Evolutionary conservation across 2,888 invertebrate species (phyloP).

Genomic region (Baronia brevicornis): DNA sequence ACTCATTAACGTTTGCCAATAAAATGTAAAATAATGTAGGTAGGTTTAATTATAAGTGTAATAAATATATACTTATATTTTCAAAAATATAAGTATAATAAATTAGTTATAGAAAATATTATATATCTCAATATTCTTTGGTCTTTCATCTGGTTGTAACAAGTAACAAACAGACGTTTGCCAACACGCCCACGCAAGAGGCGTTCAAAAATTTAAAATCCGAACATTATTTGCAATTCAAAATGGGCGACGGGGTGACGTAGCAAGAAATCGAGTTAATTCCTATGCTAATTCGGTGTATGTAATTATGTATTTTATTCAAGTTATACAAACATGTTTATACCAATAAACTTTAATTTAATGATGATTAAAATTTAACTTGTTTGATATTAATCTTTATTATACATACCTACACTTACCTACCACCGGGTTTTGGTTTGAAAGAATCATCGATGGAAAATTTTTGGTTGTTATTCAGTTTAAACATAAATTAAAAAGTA

Average conservation of each 20-base stretch:
- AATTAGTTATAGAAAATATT: no score
- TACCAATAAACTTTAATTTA: slow-evolving; percentile 9
- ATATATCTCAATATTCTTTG: no score
- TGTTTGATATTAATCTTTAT: not conserved
- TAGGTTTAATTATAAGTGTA: no score
- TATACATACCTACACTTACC: no score
- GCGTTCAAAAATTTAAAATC: slow-evolving; percentile 57
- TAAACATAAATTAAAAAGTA: no score
- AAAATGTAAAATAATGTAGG: no score
- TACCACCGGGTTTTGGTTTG: no score
- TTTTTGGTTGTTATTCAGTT: no score
- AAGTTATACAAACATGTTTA: not conserved
- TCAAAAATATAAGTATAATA: no score
- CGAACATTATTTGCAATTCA: slow-evolving; percentile 58
- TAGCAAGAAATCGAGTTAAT: slow-evolving; percentile 54
- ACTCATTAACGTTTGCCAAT: no score
- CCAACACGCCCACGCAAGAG: slow-evolving; percentile 43
- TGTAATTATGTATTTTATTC: slow-evolving; percentile 6
- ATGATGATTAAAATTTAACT: slow-evolving; percentile 5
- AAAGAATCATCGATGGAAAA: no score
- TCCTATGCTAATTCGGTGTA: slow-evolving; percentile 26
- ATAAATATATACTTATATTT: no score
- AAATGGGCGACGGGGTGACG: slow-evolving; percentile 47
- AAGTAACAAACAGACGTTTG: slow-evolving; percentile 29
- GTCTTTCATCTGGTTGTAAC: slow-evolving; percentile 19